Evolutionary conservation across 2,113 vertebrate species (phyloP).

Genomic region (Rhabdomys dilectus): DNA sequence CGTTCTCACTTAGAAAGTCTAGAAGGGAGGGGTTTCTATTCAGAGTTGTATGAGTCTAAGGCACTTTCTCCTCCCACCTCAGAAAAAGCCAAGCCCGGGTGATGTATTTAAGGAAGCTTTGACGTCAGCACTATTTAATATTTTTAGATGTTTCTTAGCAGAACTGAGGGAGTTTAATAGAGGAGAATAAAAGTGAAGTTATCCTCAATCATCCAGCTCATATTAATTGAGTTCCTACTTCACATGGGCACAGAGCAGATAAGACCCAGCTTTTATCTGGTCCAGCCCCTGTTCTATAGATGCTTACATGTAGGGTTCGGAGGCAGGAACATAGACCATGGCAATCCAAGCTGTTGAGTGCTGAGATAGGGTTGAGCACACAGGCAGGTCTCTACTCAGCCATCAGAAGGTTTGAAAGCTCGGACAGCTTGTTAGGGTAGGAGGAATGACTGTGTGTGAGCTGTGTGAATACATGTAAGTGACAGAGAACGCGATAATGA

Average conservation of each 20-base stretch:
- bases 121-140: background rate
- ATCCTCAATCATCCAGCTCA: background rate
- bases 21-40: background rate
- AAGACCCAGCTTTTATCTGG: background rate
- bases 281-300: background rate
- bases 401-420: background rate
- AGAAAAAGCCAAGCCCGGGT: background rate
- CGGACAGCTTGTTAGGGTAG: background rate
- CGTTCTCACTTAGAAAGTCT: constrained; percentile 5
- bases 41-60: background rate
- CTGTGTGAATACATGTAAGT: background rate
- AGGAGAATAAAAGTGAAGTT: background rate
- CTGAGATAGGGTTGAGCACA: background rate
- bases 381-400: background rate
- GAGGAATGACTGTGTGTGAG: background rate
- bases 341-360: no score
- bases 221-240: background rate
- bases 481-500: no score
- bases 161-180: background rate
- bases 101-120: background rate
- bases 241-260: background rate
- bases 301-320: background rate
- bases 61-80: constrained; percentile 4
- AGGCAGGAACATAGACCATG: background rate
- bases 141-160: background rate